Base-by-base conservation (phyloP, 1,140 invertebrate species). In the Adelges cooleyi region DNA sequence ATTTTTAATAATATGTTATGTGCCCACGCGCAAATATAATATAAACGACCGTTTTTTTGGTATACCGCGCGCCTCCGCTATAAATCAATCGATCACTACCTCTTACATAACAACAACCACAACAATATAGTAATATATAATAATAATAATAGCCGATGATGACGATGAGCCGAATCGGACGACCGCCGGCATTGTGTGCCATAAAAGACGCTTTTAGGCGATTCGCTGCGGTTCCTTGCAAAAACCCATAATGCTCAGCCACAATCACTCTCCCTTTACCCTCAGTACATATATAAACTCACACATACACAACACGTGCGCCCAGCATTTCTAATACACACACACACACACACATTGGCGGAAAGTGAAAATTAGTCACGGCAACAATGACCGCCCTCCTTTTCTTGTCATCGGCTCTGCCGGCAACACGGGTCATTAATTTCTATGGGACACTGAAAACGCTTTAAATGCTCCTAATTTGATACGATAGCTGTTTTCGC, bases 351-450 rank as follows among this genome's bases (percentile, higher is more conserved):
- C 29, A 11, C 11, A 33, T 33, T 33, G 15, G 2, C 56, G 38
- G 56, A 62, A 62, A 62, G 56, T 62, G 56, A 62, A 62, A 62
- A 62, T 62, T 62, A 62, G 56, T 62, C 56, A 62, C 56, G 56
- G 56, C 42, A 33, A 59, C 54, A 59, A 42, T 59, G 54, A 59
- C 54, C 56, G 44, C 56, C 56, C 56, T 48, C 56, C 40, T 48
- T 62, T 62, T 62, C 56, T 62, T n/a, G n/a, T 62, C 56, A 59
- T 33, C 11, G 29, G 11, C 29, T 33, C 11, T 11, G 29, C 5
- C 29, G 54, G 36, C 54, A 59, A 46, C 54, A 48, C 27, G 56
- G 56, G 42, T 62, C 56, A 62, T 62, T 62, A 62, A 62, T 62
- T 62, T 62, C 56, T 46, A 48, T 40, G 25, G 42, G 42, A 48